Evolutionary conservation across 1,140 invertebrate genomes (phyloP).

Genomic region (Tetramorium simillimum): DNA sequence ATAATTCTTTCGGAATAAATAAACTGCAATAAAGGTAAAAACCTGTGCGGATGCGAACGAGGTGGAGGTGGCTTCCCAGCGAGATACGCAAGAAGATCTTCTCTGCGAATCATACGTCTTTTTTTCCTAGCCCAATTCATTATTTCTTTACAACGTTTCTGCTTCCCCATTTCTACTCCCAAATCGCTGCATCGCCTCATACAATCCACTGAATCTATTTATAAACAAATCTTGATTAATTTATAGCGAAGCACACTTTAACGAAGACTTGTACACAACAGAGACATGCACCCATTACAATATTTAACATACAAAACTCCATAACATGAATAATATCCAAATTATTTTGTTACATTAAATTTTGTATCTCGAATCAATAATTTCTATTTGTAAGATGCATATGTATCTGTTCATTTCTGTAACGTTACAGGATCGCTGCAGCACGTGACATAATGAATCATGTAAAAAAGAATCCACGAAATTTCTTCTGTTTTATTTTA

Average conservation of each 20-base stretch:
- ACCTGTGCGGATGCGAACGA: conserved; percentile 84
- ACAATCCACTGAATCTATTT: conserved; percentile 90
- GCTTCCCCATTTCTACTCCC: conserved; percentile 90
- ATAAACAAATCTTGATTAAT: conserved; percentile 42
- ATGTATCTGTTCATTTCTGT: not conserved
- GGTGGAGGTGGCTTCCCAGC: conserved; percentile 90
- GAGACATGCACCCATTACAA: not conserved
- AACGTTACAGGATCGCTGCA: not conserved
- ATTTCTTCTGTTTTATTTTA: not conserved
- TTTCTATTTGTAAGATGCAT: not conserved
- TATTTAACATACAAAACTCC: not conserved
- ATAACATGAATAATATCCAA: not conserved
- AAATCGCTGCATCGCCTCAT: conserved; percentile 89
- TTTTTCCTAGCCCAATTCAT: conserved; percentile 92
- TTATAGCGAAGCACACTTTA: not conserved
- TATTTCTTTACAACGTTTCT: conserved; percentile 91
- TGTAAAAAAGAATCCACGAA: not conserved
- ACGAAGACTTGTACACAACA: not conserved
- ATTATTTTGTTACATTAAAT: not conserved
- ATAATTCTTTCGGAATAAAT: conserved; percentile 5
- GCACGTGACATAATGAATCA: not conserved
- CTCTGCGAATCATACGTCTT: conserved; percentile 90
- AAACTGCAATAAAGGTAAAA: conserved; percentile 1
- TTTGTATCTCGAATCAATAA: not conserved
- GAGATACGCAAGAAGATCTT: conserved; percentile 92